Evolutionary conservation across 2,113 vertebrate genomes (phyloP).

Genomic region (Neolamprologus falcicula): DNA sequence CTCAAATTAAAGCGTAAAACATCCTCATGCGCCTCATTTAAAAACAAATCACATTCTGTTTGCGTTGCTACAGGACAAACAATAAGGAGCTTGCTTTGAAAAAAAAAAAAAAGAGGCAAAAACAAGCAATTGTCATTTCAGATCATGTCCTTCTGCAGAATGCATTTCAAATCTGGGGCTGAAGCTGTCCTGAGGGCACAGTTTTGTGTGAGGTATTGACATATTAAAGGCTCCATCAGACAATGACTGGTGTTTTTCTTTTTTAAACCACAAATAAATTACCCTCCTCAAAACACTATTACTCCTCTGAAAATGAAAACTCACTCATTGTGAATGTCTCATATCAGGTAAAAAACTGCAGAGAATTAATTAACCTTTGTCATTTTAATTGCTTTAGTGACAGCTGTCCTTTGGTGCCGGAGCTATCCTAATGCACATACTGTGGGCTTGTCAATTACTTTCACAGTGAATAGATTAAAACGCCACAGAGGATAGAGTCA

Average conservation of each 20-base stretch:
- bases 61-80: neutral
- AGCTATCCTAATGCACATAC: constrained; percentile 59
- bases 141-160: constrained; percentile 35
- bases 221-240: constrained; percentile 55
- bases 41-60: constrained; percentile 10
- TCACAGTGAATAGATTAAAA: constrained; percentile 69
- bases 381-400: constrained; percentile 73
- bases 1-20: neutral
- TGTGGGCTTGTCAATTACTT: constrained; percentile 68
- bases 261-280: constrained; percentile 58
- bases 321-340: constrained; percentile 56
- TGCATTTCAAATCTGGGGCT: constrained; percentile 28
- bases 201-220: constrained; percentile 42
- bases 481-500: constrained; percentile 63
- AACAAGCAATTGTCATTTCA: constrained; percentile 31
- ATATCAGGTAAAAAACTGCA: constrained; percentile 64
- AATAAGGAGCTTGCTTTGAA: neutral
- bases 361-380: constrained; percentile 74
- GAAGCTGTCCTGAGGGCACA: constrained; percentile 18
- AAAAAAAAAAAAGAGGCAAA: neutral
- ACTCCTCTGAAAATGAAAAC: constrained; percentile 61
- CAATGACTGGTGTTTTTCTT: constrained; percentile 16
- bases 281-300: constrained; percentile 60
- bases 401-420: constrained; percentile 63
- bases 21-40: neutral